Evolutionary conservation across 1,140 invertebrate species (phyloP).

Genomic region (Papilio xuthus): DNA sequence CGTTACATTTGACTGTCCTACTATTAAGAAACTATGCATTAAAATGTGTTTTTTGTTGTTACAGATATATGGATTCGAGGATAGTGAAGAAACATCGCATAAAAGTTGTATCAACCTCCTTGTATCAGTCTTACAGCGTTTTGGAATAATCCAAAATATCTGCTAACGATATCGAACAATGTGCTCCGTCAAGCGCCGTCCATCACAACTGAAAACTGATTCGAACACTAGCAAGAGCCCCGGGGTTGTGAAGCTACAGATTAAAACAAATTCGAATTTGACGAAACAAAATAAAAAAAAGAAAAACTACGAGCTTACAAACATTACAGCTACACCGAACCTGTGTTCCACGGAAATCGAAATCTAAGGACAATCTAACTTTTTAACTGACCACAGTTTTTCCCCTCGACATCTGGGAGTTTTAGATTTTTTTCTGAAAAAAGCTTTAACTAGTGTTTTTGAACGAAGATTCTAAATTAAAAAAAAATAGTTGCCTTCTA

Average conservation of each 20-base stretch:
- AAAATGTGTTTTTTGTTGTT: constrained; percentile 52
- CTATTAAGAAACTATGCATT: neutral
- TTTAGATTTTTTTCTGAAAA: constrained; percentile 39
- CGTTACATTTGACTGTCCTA: too few species aligned
- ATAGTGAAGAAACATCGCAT: constrained; percentile 60
- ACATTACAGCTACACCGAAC: constrained; percentile 39
- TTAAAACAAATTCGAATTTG: constrained; percentile 43
- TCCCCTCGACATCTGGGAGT: constrained; percentile 32
- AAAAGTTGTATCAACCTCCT: constrained; percentile 41
- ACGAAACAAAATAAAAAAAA: constrained; percentile 61
- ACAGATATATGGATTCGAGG: constrained; percentile 69
- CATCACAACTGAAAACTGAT: constrained; percentile 41
- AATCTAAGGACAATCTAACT: constrained; percentile 33
- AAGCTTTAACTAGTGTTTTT: constrained; percentile 53
- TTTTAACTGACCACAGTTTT: constrained; percentile 25
- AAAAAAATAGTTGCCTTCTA: constrained; percentile 66
- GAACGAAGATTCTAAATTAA: constrained; percentile 44
- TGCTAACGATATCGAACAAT: constrained; percentile 53
- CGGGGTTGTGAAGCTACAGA: constrained; percentile 40
- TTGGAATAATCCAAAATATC: constrained; percentile 43
- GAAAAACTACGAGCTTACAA: constrained; percentile 62
- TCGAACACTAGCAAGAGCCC: constrained; percentile 43
- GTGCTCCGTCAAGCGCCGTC: constrained; percentile 58
- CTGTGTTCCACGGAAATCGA: constrained; percentile 46
- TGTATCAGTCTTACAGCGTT: constrained; percentile 26